Base-by-base conservation (phyloP, 2,888 invertebrate species). In the Eristalis pertinax region DNA sequence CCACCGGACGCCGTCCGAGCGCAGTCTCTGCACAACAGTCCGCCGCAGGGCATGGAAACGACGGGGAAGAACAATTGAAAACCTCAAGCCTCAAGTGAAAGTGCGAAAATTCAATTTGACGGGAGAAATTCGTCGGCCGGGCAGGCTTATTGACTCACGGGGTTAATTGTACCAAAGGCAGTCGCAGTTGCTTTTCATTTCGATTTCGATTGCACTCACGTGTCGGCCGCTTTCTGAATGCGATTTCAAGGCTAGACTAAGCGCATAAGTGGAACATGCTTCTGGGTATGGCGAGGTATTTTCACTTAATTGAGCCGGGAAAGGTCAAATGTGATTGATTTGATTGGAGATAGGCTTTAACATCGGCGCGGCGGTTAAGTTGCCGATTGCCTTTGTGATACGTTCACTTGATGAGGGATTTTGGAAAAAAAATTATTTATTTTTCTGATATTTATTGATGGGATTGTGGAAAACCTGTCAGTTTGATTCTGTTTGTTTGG, bases 181-280 rank as follows among this genome's bases (percentile, higher is more conserved):
- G 68, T 58, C 63, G 69, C 62, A 22, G 58, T 84, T 84, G 29
- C 24, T 35, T 22, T 32, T 64, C 24, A 56, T 38, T 62, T 77
- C 56, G 64, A 69, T 70, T 70, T 50, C 29, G 67, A 82, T 82
- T 69, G 68, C 38, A 63, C 68, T 84, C 84, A 84, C 76, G 79
- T 80, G 58, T 69, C 56, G 50, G 50, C 8, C 50, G 83, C 76
- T 80, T 83, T 87, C 72, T n/a, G 62, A 62, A 78, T n/a, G 15
- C 68, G 73, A 82, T 75, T 78, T 79, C 87, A 84, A 87, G 87
- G 87, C 73, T 80, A 58, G 60, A 43, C 41, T 68, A n/a, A 63
- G 78, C 29, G 38, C 50, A 65, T 77, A 83, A 77, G 29, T 86
- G 78, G 82, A 75, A 68, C 74, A 58, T 50, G 63, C 43, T 76